Evolutionary conservation across 2,113 vertebrate genomes (phyloP).

Genomic region (Myotis brandtii): DNA sequence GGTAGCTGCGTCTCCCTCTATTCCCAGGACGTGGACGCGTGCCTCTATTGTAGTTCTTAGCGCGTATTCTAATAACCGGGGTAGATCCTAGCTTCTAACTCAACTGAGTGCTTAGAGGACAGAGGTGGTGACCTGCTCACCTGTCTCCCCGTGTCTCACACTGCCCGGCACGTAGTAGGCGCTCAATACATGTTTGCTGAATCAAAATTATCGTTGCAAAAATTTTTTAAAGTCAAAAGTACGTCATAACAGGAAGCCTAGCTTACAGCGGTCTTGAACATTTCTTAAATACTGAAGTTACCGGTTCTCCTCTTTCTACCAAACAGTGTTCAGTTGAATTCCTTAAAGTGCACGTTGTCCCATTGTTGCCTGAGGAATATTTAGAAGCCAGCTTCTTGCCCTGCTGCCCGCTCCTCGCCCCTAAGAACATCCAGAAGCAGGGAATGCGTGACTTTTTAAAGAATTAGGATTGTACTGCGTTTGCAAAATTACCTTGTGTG

Average conservation of each 20-base stretch:
- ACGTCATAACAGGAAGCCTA: not conserved
- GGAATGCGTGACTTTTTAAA: not conserved
- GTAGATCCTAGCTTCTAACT: not conserved
- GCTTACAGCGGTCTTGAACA: not conserved
- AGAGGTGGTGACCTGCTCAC: slow-evolving; percentile 22
- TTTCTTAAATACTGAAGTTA: not conserved
- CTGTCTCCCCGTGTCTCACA: not conserved
- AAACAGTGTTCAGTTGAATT: not conserved
- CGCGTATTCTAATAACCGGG: not conserved
- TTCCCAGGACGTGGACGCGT: not conserved
- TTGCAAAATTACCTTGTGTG: not conserved
- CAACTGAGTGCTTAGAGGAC: slow-evolving; percentile 7
- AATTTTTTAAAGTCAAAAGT: not conserved
- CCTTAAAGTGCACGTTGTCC: not conserved
- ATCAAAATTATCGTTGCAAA: not conserved
- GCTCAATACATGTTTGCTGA: slow-evolving; percentile 56
- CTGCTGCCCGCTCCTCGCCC: not conserved
- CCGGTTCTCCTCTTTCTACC: not conserved
- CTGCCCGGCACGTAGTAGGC: slow-evolving; percentile 59
- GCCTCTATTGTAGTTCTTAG: not conserved
- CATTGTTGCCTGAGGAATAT: not conserved
- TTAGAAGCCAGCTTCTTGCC: not conserved
- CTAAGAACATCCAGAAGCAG: not conserved
- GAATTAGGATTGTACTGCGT: not conserved
- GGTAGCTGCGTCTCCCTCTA: not conserved